Conservation (phyloP, 2,888 invertebrate species). For the Acheta domesticus region DNA sequence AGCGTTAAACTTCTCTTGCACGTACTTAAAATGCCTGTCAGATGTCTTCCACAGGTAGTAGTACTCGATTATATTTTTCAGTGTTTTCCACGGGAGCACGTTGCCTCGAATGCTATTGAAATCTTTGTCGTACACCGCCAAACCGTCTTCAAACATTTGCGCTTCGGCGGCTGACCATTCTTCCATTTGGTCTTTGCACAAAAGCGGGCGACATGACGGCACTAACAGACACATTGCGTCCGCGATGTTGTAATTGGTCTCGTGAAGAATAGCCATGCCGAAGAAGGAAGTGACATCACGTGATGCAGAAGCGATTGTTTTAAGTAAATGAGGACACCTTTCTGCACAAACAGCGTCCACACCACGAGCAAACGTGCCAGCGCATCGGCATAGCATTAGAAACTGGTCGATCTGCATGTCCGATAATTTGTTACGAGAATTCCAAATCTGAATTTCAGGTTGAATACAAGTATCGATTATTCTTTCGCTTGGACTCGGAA, state of each 20-base stretch:
- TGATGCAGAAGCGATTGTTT: not conserved
- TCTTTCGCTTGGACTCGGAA: not conserved
- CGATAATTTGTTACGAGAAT: not conserved
- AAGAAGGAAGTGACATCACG: constrained; percentile 67
- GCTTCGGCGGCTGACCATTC: constrained; percentile 99
- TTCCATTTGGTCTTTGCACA: constrained; percentile 98
- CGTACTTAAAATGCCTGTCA: constrained; percentile 97
- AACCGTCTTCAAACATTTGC: constrained; percentile 97
- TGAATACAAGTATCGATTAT: not conserved
- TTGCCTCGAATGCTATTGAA: constrained; percentile 97
- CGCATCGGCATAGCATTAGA: not conserved
- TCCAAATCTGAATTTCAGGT: not conserved
- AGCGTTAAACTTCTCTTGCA: constrained; percentile 95
- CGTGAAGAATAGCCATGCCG: constrained; percentile 96
- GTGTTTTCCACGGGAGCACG: constrained; percentile 97
- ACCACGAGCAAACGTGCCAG: not conserved
- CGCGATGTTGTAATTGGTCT: constrained; percentile 84
- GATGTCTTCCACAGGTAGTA: constrained; percentile 99
- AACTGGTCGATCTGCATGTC: not conserved
- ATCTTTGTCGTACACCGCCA: constrained; percentile 98
- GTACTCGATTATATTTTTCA: constrained; percentile 98
- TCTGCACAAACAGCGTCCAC: not conserved
- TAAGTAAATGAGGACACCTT: not conserved
- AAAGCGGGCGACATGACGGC: constrained; percentile 90
- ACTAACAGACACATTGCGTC: constrained; percentile 88